Conservation (phyloP, 2,797 vertebrate genomes). For the Tapera naevia region DNA sequence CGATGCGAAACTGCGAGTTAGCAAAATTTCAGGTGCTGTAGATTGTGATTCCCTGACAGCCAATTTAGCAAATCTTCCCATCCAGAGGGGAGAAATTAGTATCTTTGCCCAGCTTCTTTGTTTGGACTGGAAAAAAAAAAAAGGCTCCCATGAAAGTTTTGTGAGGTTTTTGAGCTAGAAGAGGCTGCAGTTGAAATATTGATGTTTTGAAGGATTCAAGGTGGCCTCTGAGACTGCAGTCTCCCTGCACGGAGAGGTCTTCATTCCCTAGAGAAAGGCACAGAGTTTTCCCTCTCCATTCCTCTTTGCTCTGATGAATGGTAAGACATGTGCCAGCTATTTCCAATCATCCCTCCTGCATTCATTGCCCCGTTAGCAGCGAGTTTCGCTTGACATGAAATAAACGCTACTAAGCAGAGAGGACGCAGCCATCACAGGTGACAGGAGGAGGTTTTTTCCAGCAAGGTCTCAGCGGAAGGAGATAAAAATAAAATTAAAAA, state of each 20-base stretch:
- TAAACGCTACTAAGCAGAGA: background rate
- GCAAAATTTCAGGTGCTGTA: conserved; percentile 17
- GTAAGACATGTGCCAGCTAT: background rate
- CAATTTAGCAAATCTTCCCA: conserved; percentile 7
- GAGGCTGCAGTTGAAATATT: background rate
- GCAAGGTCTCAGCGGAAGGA: background rate
- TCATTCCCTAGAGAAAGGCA: background rate
- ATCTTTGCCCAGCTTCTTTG: background rate
- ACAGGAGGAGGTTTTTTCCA: background rate
- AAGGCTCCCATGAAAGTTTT: background rate
- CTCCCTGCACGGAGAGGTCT: background rate
- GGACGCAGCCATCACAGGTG: background rate
- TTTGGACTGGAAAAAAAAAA: background rate
- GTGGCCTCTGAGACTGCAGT: background rate
- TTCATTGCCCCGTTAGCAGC: background rate
- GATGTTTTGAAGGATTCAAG: background rate
- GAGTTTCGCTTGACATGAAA: background rate
- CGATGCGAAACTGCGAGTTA: background rate
- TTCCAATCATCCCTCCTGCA: fast-evolving
- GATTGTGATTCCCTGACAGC: conserved; percentile 38
- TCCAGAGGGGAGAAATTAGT: background rate
- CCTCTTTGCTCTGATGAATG: fast-evolving
- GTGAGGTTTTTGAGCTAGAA: background rate
- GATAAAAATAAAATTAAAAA: background rate
- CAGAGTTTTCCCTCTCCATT: background rate